Evolutionary conservation across 1,140 invertebrate genomes (phyloP).

Genomic region (Caenorhabditis remanei): DNA sequence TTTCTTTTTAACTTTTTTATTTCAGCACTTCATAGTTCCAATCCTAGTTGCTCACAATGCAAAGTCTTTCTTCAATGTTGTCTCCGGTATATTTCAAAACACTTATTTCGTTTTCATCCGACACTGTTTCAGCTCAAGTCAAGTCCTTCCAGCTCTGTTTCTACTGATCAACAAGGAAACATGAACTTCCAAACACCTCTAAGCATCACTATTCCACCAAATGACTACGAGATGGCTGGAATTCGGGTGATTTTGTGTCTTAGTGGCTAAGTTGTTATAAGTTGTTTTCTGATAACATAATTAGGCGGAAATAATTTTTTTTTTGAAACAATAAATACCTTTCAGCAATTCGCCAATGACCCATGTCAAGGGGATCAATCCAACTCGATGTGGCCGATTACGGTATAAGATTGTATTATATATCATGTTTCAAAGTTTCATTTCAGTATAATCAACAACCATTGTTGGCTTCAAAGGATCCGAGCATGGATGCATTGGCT

Average conservation of each 20-base stretch:
- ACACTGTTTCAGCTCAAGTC: background rate
- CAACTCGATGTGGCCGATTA: slow-evolving; percentile 2
- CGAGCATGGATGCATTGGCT: background rate
- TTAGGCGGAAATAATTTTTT: too few species aligned
- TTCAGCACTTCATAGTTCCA: background rate
- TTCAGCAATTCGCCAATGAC: background rate
- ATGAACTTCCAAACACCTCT: background rate
- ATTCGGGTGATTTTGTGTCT: background rate
- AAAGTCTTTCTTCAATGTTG: slow-evolving; percentile 27
- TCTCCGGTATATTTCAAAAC: slow-evolving; percentile 8
- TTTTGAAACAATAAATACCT: background rate
- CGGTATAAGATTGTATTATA: background rate
- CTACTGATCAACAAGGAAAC: background rate
- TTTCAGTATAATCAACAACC: slow-evolving; percentile 37
- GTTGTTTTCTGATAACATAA: too few species aligned
- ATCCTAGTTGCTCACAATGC: background rate
- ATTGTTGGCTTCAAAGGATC: background rate
- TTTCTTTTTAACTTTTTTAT: background rate
- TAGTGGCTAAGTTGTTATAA: too few species aligned
- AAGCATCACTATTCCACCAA: slow-evolving; percentile 2
- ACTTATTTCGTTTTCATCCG: background rate
- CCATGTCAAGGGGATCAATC: background rate
- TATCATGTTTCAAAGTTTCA: background rate
- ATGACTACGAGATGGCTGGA: slow-evolving; percentile 1
- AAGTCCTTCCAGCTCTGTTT: too few species aligned